These are phyloP conservation scores for Drosophila parthenogenetica DNA, from an alignment of 2,888 invertebrate genomes.

Conservation along the genomic window DNA sequence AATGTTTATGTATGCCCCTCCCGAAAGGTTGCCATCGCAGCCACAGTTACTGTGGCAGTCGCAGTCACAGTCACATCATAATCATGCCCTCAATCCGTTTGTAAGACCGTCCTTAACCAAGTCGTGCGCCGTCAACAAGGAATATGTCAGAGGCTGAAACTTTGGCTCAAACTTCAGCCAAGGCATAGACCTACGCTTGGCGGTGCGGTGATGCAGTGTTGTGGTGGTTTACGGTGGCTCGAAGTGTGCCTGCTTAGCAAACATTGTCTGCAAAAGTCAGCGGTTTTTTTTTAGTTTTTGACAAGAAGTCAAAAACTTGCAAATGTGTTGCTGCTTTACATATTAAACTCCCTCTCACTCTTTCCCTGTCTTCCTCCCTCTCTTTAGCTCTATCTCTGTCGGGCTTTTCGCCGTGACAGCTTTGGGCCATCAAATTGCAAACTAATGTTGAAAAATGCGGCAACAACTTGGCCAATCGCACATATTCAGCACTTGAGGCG, in stretches of 20 bases:
- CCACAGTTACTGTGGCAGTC: constrained; percentile 6
- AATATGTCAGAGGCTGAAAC: constrained; percentile 77
- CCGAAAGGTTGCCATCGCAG: constrained; percentile 66
- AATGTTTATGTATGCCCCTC: constrained; percentile 70
- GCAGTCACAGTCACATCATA: constrained; percentile 74
- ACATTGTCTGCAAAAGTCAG: constrained; percentile 58
- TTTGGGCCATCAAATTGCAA: constrained; percentile 78
- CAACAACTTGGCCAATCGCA: constrained; percentile 42
- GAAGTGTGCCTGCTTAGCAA: constrained; percentile 79
- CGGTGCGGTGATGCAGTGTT: constrained; percentile 16
- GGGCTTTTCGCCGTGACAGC: constrained; percentile 78
- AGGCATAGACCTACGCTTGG: constrained; percentile 20
- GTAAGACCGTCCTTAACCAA: constrained; percentile 64
- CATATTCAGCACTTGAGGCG: constrained; percentile 57
- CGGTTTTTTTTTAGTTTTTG: constrained; percentile 39
- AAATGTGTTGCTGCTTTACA: constrained; percentile 64
- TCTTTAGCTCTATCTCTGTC: constrained; percentile 2
- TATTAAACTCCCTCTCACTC: constrained; percentile 14
- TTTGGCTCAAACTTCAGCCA: constrained; percentile 2
- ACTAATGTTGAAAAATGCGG: constrained; percentile 77
- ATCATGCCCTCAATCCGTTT: constrained; percentile 77
- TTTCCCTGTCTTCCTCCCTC: background rate
- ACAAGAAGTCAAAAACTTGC: constrained; percentile 75
- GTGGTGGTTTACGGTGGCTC: constrained; percentile 51
- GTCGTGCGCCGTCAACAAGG: constrained; percentile 78